Evolutionary conservation across 1,140 invertebrate genomes (phyloP).

Genomic region (Cardiocondyla obscurior): DNA sequence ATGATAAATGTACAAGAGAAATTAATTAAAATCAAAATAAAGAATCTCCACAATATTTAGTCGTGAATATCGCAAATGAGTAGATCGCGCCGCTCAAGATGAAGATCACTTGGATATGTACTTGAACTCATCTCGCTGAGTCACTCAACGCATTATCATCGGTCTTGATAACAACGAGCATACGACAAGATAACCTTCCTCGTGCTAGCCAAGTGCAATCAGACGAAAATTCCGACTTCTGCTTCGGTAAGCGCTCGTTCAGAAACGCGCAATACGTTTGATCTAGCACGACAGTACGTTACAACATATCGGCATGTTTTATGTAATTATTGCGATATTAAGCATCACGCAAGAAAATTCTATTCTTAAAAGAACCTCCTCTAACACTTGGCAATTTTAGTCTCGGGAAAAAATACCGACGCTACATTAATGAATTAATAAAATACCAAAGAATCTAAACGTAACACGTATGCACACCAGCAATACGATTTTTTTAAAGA

Average conservation of each 20-base stretch:
- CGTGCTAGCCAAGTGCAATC: neutral
- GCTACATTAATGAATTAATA: neutral
- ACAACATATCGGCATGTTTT: constrained; percentile 10
- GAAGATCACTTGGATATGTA: constrained; percentile 58
- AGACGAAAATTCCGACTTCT: constrained; percentile 6
- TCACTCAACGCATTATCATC: constrained; percentile 41
- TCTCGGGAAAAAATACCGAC: neutral
- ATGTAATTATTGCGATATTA: neutral
- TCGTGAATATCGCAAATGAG: neutral
- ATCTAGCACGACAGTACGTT: constrained; percentile 40
- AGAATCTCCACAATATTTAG: neutral
- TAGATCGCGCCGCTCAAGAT: constrained; percentile 55
- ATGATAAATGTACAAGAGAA: neutral
- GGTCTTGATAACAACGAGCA: constrained; percentile 44
- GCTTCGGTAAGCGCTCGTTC: constrained; percentile 42
- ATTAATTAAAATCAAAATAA: neutral
- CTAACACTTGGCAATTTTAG: neutral
- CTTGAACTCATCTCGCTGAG: constrained; percentile 56
- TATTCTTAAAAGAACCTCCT: neutral
- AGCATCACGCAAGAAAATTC: neutral
- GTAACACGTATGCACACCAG: no score
- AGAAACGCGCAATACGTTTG: constrained; percentile 8
- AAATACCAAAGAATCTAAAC: neutral
- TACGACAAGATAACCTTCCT: constrained; percentile 44
- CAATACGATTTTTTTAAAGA: no score